phyloP scores from a whole-genome alignment of 2,113 vertebrate species.

The Emydura subglobosa region DNA sequence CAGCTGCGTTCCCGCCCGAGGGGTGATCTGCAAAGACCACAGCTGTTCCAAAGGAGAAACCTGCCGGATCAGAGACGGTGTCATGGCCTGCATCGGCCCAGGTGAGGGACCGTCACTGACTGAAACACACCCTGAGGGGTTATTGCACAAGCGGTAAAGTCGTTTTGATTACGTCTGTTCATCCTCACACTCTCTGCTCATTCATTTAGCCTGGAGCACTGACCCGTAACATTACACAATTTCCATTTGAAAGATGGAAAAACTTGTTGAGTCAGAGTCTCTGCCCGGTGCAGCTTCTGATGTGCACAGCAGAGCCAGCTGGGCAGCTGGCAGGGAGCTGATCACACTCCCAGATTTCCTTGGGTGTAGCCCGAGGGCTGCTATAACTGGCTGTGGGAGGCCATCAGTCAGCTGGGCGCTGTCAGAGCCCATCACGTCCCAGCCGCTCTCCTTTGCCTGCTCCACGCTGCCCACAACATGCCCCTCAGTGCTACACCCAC shows the following conservation, averaged over 20 bases:
- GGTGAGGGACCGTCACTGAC: slow-evolving; percentile 60
- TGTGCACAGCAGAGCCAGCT: neutral
- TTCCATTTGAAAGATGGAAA: neutral
- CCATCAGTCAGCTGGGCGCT: neutral
- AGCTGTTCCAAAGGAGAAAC: slow-evolving; percentile 71
- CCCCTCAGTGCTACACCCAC: neutral
- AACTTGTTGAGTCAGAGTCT: neutral
- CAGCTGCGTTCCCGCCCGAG: slow-evolving; percentile 70
- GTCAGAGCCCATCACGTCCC: neutral
- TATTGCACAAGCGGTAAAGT: neutral
- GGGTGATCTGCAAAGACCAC: slow-evolving; percentile 76
- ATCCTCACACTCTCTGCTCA: neutral
- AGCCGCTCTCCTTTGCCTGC: neutral
- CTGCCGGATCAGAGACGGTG: slow-evolving; percentile 77
- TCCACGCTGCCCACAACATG: neutral
- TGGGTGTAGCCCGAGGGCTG: neutral
- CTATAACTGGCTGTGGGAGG: neutral
- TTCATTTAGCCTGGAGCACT: neutral
- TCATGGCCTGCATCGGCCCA: slow-evolving; percentile 77
- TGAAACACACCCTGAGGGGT: neutral
- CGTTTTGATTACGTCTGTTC: neutral
- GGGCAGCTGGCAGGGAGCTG: too few species aligned
- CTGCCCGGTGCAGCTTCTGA: neutral
- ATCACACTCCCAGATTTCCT: neutral
- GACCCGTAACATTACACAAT: neutral